A percentile compares a stretch with the other conserved stretches of the same genome.
Conservation (phyloP, 2,797 vertebrate genomes). For the Pelochelys cantorii region DNA sequence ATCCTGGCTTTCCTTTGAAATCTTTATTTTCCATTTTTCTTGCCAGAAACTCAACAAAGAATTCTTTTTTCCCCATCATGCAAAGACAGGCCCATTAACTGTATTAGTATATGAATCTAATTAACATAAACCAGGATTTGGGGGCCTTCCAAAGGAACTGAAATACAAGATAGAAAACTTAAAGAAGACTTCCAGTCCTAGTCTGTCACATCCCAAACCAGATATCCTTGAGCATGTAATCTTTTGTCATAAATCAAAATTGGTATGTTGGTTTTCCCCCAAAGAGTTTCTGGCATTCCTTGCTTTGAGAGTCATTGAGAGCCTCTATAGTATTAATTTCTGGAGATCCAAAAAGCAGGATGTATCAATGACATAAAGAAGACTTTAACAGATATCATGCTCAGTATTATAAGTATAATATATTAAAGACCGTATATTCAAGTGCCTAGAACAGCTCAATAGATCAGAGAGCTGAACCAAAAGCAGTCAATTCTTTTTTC, state of each 20-base stretch:
- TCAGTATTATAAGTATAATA: neutral
- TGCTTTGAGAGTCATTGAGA: neutral
- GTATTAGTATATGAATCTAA: neutral
- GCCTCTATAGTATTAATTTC: neutral
- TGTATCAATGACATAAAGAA: neutral
- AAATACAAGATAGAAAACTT: neutral
- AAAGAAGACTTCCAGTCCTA: neutral
- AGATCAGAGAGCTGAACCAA: neutral
- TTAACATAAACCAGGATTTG: neutral
- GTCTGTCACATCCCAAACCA: neutral
- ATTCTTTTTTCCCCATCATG: neutral
- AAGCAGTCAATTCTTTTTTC: neutral
- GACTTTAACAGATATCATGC: neutral
- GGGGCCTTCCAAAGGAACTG: neutral
- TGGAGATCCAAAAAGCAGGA: neutral
- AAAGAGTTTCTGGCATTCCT: neutral
- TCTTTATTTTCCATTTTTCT: neutral
- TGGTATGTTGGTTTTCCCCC: neutral
- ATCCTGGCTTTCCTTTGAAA: neutral
- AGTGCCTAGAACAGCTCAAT: neutral
- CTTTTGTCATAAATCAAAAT: neutral
- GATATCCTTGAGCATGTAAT: neutral
- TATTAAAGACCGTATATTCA: neutral
- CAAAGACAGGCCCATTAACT: neutral
- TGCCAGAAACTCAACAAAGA: neutral